These are phyloP conservation scores for Neolamprologus brichardi DNA, from an alignment of 2,113 vertebrate genomes.

Conservation along the genomic window DNA sequence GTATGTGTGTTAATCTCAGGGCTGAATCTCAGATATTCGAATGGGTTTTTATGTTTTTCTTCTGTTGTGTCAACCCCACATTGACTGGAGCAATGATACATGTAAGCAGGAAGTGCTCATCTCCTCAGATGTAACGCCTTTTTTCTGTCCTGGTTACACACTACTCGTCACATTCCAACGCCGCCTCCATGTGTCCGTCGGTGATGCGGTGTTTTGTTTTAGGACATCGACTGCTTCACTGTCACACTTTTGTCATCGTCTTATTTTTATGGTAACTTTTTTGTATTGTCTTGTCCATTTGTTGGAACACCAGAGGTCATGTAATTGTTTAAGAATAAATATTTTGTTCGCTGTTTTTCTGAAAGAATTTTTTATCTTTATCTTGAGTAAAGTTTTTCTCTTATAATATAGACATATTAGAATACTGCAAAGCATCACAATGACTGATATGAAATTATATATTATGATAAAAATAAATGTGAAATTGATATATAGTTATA, in stretches of 20 bases:
- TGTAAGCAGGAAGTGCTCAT: conserved; percentile 15
- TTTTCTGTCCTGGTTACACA: not conserved
- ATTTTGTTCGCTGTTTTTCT: conserved; percentile 45
- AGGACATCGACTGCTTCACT: not conserved
- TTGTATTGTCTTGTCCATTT: conserved; percentile 27
- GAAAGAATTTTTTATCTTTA: not conserved
- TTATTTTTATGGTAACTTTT: not conserved
- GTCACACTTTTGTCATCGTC: not conserved
- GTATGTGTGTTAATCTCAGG: conserved; percentile 66
- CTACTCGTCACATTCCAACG: conserved; percentile 45
- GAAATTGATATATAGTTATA: not conserved
- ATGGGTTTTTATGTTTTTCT: not conserved
- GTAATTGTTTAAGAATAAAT: conserved; percentile 58
- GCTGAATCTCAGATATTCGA: conserved; percentile 54
- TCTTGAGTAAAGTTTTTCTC: not conserved
- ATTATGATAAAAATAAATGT: not conserved
- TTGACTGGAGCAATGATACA: conserved; percentile 4
- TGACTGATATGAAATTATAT: fast-evolving
- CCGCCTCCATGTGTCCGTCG: not conserved
- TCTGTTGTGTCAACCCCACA: not conserved
- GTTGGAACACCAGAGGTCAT: conserved; percentile 7
- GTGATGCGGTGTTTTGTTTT: not conserved
- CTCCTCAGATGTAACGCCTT: not conserved
- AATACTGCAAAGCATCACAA: not conserved
- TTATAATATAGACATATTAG: not conserved